Conservation (phyloP, 2,888 invertebrate species). For the Eledone cirrhosa region DNA sequence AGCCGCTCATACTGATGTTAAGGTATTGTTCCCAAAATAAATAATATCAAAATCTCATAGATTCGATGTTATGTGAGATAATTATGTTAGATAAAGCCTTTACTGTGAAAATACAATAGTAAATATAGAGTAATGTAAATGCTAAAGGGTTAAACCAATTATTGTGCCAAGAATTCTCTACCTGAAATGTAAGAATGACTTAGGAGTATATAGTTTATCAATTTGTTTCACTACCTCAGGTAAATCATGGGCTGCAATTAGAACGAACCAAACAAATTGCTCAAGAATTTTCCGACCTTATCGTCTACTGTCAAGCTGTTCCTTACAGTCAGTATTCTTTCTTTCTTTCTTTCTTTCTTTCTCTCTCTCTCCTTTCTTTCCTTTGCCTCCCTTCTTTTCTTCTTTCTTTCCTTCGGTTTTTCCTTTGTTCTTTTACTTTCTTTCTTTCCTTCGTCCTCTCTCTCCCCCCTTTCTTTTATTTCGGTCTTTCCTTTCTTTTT, state of each 20-base stretch:
- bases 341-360: neutral
- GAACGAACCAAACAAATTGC: constrained; percentile 91
- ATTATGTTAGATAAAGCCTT: too few species aligned
- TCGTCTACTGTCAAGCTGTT: constrained; percentile 92
- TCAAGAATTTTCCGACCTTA: constrained; percentile 95
- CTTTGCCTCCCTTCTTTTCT: neutral
- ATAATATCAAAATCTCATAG: too few species aligned
- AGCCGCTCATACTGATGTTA: too few species aligned
- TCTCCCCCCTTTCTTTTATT: neutral
- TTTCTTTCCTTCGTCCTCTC: neutral
- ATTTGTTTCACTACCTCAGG: constrained; percentile 42
- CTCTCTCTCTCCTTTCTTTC: neutral
- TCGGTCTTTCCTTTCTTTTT: neutral
- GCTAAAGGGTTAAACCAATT: too few species aligned
- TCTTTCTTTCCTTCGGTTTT: neutral
- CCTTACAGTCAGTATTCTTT: constrained; percentile 72
- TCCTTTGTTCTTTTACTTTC: neutral
- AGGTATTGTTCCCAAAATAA: too few species aligned
- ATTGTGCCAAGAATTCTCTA: too few species aligned
- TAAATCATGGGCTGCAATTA: constrained; percentile 66
- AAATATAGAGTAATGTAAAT: too few species aligned
- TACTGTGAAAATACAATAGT: too few species aligned
- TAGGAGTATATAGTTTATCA: too few species aligned
- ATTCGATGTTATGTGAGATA: too few species aligned
- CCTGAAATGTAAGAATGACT: too few species aligned